Conservation (phyloP, 2,797 vertebrate genomes). For the Sebastes nivosus region DNA sequence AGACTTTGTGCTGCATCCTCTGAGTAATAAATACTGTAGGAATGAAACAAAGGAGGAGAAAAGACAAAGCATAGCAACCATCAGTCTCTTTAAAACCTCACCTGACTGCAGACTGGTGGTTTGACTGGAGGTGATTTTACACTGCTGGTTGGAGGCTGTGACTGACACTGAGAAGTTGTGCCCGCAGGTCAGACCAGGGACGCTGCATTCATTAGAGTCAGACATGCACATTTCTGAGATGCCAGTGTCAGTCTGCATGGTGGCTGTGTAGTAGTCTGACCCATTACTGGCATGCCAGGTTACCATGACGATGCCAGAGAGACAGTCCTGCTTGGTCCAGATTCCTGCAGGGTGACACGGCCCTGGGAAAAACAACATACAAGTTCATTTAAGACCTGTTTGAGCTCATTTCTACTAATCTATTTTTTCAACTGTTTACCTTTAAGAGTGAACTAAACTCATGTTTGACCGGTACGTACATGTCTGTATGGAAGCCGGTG, state of each 20-base stretch:
- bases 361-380: slow-evolving; percentile 52
- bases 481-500: slow-evolving; percentile 43
- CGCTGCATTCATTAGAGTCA: slow-evolving; percentile 38
- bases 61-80: background rate
- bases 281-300: slow-evolving; percentile 68
- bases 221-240: slow-evolving; percentile 60
- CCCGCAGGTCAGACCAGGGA: slow-evolving; percentile 68
- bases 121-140: slow-evolving; percentile 44
- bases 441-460: background rate
- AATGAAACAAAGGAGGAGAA: background rate
- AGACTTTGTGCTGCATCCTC: background rate
- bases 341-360: slow-evolving; percentile 69
- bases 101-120: slow-evolving; percentile 63
- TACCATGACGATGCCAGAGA: slow-evolving; percentile 51
- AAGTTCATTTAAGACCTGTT: background rate
- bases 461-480: slow-evolving; percentile 52
- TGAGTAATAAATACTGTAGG: background rate
- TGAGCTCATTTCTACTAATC: background rate
- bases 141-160: slow-evolving; percentile 72
- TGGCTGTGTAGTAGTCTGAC: slow-evolving; percentile 65
- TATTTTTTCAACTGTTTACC: background rate
- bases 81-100: slow-evolving; percentile 22
- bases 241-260: slow-evolving; percentile 42
- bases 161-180: slow-evolving; percentile 76
- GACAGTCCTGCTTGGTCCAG: slow-evolving; percentile 62